Percentiles rank a stretch among this genome's conserved stretches.
These are phyloP conservation scores for Chorisops tibialis DNA, from an alignment of 2,888 invertebrate species.

Conservation along the genomic window DNA sequence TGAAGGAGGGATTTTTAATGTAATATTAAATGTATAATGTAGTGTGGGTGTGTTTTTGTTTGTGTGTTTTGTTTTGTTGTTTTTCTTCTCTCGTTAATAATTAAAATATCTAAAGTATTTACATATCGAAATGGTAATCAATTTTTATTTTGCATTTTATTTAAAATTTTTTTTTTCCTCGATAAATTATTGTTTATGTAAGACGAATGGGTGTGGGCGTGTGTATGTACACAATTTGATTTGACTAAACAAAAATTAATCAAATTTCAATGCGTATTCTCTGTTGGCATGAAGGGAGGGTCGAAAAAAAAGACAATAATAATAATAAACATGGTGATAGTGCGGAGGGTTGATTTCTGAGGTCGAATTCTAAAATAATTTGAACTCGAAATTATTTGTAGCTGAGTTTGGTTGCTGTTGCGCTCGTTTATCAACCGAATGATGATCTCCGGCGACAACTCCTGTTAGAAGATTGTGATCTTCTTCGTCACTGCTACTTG, in stretches of 20 bases:
- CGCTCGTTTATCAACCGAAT: no score
- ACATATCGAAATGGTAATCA: conserved; percentile 25
- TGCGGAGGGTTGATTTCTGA: conserved; percentile 1
- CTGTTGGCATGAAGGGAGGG: no score
- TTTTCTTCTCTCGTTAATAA: conserved; percentile 7
- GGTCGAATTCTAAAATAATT: no score
- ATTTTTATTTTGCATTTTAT: conserved; percentile 10
- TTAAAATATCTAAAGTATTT: conserved; percentile 17
- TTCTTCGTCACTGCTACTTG: no score
- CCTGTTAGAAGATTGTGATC: no score
- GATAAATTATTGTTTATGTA: conserved; percentile 12
- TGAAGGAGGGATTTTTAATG: conserved; percentile 18
- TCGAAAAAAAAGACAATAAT: no score
- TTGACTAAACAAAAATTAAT: conserved; percentile 26
- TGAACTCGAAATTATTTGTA: no score
- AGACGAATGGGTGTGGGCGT: conserved; percentile 5
- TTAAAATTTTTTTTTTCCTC: conserved; percentile 2
- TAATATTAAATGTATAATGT: neutral
- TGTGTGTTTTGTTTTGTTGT: conserved; percentile 7
- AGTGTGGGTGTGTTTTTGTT: conserved; percentile 20
- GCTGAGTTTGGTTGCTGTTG: no score
- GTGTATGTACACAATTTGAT: conserved; percentile 8
- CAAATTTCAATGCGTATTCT: conserved; percentile 21
- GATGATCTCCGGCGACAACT: no score
- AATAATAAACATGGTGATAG: conserved; percentile 7